phyloP scores from a whole-genome alignment of 2,797 vertebrate genomes.

The Macropus fuliginosus region DNA sequence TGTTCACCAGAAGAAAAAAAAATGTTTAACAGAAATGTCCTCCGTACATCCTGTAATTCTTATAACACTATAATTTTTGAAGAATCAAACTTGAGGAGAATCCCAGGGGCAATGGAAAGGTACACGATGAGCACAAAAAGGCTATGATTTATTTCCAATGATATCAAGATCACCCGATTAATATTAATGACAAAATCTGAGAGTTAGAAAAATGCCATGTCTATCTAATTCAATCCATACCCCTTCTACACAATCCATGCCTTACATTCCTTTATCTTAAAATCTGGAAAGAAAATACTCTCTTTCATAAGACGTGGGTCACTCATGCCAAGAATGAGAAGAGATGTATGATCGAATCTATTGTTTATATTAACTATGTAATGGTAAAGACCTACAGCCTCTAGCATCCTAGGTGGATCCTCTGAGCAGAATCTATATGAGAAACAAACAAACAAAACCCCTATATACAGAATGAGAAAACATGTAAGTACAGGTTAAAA shows the following conservation, averaged over 20 bases:
- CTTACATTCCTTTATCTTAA: neutral
- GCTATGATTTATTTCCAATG: neutral
- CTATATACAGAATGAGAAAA: neutral
- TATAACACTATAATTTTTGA: neutral
- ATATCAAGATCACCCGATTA: neutral
- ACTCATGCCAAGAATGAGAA: neutral
- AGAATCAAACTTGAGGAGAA: neutral
- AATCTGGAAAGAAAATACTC: neutral
- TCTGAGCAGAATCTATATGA: neutral
- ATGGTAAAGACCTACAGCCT: neutral
- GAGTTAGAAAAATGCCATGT: neutral
- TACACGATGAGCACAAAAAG: neutral
- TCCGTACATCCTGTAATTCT: neutral
- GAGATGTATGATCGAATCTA: neutral
- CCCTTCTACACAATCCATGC: neutral
- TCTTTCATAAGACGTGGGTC: neutral
- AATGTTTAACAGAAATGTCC: neutral
- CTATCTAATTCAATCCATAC: neutral
- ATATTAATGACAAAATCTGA: neutral
- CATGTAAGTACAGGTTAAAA: neutral
- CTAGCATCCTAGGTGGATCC: neutral
- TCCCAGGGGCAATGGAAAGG: neutral
- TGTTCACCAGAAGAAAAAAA: neutral
- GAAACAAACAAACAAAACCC: neutral
- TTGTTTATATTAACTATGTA: neutral